Percentiles rank a stretch among this genome's conserved stretches.
Conservation (phyloP, 2,113 vertebrate genomes). For the Erythrolamprus reginae region DNA sequence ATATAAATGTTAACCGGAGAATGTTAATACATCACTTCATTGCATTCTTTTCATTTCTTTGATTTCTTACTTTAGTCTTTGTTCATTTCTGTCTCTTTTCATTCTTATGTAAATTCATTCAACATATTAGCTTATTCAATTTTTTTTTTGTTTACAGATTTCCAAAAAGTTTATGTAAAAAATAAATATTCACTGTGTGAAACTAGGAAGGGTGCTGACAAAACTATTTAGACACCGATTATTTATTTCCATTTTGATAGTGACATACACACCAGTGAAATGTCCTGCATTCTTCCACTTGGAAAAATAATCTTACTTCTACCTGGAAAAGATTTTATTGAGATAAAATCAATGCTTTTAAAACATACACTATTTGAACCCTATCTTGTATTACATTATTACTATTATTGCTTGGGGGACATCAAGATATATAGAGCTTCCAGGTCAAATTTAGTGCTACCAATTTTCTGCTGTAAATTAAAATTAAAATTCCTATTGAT, state of each 20-base stretch:
- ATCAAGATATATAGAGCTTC: not conserved
- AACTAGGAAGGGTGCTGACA: not conserved
- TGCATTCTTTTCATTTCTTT: not conserved
- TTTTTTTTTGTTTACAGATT: not conserved
- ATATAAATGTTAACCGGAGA: not conserved
- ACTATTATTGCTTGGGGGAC: not conserved
- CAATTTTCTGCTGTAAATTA: not conserved
- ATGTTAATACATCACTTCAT: not conserved
- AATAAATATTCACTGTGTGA: not conserved
- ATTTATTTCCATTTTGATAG: not conserved
- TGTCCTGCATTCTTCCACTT: not conserved
- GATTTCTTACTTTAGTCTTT: not conserved
- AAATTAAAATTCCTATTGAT: not conserved
- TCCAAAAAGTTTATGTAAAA: not conserved
- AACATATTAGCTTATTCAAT: not conserved
- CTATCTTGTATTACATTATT: not conserved
- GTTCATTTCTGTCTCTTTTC: not conserved
- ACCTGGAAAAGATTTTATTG: not conserved
- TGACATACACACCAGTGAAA: not conserved
- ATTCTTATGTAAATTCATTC: not conserved
- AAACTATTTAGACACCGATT: not conserved
- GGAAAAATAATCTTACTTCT: not conserved
- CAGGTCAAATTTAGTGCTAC: not conserved
- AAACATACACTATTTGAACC: not conserved
- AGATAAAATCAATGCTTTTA: not conserved